Conservation (phyloP, 2,888 invertebrate genomes). For the Trichacis sp. region DNA sequence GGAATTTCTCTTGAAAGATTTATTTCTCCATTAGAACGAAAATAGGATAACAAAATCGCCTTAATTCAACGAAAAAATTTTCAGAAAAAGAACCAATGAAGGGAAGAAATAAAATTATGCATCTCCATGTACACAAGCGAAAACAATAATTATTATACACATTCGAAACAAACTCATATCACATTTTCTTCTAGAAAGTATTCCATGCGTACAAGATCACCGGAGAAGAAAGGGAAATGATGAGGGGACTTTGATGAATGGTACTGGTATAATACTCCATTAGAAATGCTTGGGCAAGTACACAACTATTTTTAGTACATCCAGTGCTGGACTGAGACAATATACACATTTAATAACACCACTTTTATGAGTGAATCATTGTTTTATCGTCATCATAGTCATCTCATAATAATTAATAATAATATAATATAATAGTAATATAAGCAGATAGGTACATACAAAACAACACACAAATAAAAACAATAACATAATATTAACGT, state of each 20-base stretch:
- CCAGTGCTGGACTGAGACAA: conserved; percentile 58
- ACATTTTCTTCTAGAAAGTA: conserved; percentile 33
- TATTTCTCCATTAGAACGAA: too few species aligned
- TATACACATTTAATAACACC: conserved; percentile 65
- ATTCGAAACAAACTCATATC: conserved; percentile 41
- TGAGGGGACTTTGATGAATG: conserved; percentile 10
- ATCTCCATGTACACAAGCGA: conserved; percentile 39
- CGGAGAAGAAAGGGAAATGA: conserved; percentile 12
- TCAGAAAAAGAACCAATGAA: conserved; percentile 15
- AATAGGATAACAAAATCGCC: too few species aligned
- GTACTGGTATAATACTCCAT: conserved; percentile 12
- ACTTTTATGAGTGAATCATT: conserved; percentile 58
- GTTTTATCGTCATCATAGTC: conserved; percentile 48
- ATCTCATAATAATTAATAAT: conserved; percentile 38
- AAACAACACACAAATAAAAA: conserved; percentile 71
- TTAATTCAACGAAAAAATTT: too few species aligned
- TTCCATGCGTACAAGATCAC: conserved; percentile 16
- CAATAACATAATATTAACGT: conserved; percentile 69
- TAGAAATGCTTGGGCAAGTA: conserved; percentile 24
- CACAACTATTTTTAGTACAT: conserved; percentile 44
- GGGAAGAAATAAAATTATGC: conserved; percentile 40
- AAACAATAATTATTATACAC: conserved; percentile 41
- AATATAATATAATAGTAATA: conserved; percentile 24
- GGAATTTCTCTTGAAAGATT: too few species aligned
- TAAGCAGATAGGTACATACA: conserved; percentile 68